Base-by-base conservation (phyloP, 1,140 invertebrate species). In the Myzus persicae region DNA sequence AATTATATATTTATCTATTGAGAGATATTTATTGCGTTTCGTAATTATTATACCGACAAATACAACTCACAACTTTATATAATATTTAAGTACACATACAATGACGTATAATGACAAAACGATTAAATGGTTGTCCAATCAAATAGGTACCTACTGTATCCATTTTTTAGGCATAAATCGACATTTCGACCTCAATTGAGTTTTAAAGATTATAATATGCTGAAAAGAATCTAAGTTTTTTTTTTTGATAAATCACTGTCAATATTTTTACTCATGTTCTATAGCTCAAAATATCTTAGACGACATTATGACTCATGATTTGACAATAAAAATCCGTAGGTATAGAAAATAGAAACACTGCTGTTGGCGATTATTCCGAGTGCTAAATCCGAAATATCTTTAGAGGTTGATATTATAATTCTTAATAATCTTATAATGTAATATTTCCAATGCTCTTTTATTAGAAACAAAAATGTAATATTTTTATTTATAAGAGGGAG, bases 391-490 rank as follows among this genome's bases (percentile, higher is more conserved):
- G 31, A 76, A 76, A 76, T 76, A 76, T 76, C 59, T 76, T 76
- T n/a, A 76, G 18, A 76, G 59, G 59, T 76, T 76, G 14, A 1
- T n/a, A 76, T n/a, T 5, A n/a, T n/a, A n/a, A n/a, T 76, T 76
- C 18, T n/a, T 76, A n/a, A n/a, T 18, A n/a, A 76, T 76, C 31
- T 76, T 76, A 18, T 18, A 76, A 76, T n/a, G 31, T n/a, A 1
- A n/a, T 76, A 76, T 76, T 76, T 76, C n/a, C 59, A 76, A n/a
- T 76, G 59, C n/a, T 76, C 59, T 36, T 76, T 76, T 76, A 76
- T 76, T 18, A 76, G 31, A 76, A n/a, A 76, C n/a, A n/a, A 76
- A 76, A 76, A 76, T 76, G n/a, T 76, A n/a, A 76, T 76, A 76
- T 76, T n/a, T 76, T 76, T 76, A 76, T 76, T 76, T 76, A n/a